Evolutionary conservation across 2,797 vertebrate genomes (phyloP).

Genomic region (Poeciliopsis turneri): DNA sequence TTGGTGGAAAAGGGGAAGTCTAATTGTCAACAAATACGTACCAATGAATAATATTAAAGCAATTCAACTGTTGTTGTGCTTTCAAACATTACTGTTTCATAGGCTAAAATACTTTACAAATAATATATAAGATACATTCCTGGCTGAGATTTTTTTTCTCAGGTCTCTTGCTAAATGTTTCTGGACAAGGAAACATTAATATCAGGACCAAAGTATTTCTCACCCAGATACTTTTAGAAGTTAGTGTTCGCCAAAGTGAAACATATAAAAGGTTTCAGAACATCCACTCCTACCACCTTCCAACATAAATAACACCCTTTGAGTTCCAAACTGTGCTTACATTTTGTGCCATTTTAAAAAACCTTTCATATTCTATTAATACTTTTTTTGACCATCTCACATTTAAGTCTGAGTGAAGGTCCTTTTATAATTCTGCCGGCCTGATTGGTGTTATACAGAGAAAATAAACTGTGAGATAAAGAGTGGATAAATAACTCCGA

Average conservation of each 20-base stretch:
- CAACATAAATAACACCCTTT: slow-evolving; percentile 29
- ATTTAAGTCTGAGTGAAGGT: slow-evolving; percentile 7
- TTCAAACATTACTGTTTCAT: slow-evolving; percentile 11
- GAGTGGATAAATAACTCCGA: slow-evolving; percentile 4
- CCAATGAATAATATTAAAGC: neutral
- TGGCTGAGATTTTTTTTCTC: neutral
- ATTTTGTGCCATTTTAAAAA: slow-evolving; percentile 23
- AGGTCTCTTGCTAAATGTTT: slow-evolving; percentile 18
- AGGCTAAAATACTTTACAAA: neutral
- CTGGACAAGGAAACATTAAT: slow-evolving; percentile 28
- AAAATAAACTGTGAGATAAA: slow-evolving; percentile 31
- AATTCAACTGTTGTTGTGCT: neutral
- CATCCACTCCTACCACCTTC: slow-evolving; percentile 21
- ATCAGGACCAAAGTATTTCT: slow-evolving; percentile 22
- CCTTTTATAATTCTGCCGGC: neutral
- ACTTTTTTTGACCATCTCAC: slow-evolving; percentile 17
- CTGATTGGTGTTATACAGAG: slow-evolving; percentile 8
- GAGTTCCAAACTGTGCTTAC: neutral
- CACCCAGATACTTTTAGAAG: slow-evolving; percentile 30
- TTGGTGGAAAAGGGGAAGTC: neutral
- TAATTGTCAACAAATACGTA: neutral
- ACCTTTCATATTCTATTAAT: slow-evolving; percentile 55
- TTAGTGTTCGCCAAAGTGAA: slow-evolving; percentile 14
- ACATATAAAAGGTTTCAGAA: slow-evolving; percentile 8
- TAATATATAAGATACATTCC: neutral